These are phyloP conservation scores for Micrasema minimum DNA, from an alignment of 1,140 invertebrate genomes.

Conservation along the genomic window DNA sequence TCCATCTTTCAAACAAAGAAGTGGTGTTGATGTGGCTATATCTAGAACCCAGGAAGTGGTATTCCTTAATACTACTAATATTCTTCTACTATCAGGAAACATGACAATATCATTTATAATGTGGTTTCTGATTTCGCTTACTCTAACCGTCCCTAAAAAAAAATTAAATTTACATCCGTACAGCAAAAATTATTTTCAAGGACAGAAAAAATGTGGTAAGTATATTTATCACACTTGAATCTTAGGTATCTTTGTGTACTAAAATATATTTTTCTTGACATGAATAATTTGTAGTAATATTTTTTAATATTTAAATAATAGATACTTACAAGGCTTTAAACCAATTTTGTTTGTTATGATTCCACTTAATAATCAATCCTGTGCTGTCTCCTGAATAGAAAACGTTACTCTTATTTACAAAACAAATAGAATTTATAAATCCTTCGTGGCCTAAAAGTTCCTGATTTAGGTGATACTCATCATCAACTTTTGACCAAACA, in stretches of 20 bases:
- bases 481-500: slow-evolving; percentile 52
- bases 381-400: slow-evolving; percentile 56
- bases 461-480: slow-evolving; percentile 51
- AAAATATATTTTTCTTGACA: too few species aligned
- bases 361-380: slow-evolving; percentile 56
- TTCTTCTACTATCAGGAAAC: slow-evolving; percentile 53
- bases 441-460: slow-evolving; percentile 56
- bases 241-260: not conserved
- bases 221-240: too few species aligned
- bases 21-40: slow-evolving; percentile 35
- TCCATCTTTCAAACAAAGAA: slow-evolving; percentile 47
- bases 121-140: slow-evolving; percentile 53
- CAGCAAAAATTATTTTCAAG: too few species aligned
- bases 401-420: slow-evolving; percentile 49
- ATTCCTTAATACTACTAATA: slow-evolving; percentile 57
- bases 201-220: too few species aligned
- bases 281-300: too few species aligned
- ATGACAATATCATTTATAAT: slow-evolving; percentile 57
- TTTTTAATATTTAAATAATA: too few species aligned
- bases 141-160: slow-evolving; percentile 52
- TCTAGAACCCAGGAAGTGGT: slow-evolving; percentile 54
- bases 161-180: slow-evolving; percentile 23
- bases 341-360: slow-evolving; percentile 50
- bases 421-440: slow-evolving; percentile 56
- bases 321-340: slow-evolving; percentile 48